Evolutionary conservation across 2,888 invertebrate species (phyloP), one percentile per base, ranked within the genome.

Genomic region (Harpalus rufipes): DNA sequence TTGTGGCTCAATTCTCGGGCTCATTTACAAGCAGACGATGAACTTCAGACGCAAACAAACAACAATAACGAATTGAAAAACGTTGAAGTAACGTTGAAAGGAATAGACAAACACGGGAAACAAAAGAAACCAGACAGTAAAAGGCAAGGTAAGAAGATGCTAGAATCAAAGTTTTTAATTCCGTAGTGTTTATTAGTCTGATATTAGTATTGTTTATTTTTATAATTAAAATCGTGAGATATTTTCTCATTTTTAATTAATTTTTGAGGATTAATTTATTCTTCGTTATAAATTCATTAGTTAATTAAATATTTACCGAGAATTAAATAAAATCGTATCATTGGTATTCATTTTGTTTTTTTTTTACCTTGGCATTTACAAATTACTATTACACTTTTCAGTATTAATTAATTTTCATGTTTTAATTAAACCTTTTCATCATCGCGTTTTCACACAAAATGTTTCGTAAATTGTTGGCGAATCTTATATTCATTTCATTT

Each of bases 1-100:
- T 92, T 93, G 56, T 91, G 84, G 59, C 12, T 85, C 8, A 92
- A 86, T 89, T 93, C 81, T 91, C 91, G 87, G 88, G 90, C 44
- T 89, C 90, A 81, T 90, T 90, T 84, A 68, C 86, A 86, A 86
- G 81, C 41, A 44, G 88, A 89, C 80, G 87, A 87, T 32, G 90
- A 90, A 87, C 86, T 86, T 5, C 87, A 88, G 85, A 87, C 87
- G 72, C 88, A 88, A 81, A 89, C 89, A 85, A 90, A 89, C 83
- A 88, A 89, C 72, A 87, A 86, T 80, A 87, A 87, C 61, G 86
- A 80, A 63, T 51, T 82, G 78, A 87, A 86, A 59, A 85, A 68
- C 51, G 59, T n/a, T n/a, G 76, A 74, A 44, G 86, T 85, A 86
- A 14, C 85, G 39, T 65, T 25, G 44, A 85, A 68, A 32, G 72